These are phyloP conservation scores for Euzetes globulus DNA, from an alignment of 2,888 invertebrate species.

Conservation along the genomic window DNA sequence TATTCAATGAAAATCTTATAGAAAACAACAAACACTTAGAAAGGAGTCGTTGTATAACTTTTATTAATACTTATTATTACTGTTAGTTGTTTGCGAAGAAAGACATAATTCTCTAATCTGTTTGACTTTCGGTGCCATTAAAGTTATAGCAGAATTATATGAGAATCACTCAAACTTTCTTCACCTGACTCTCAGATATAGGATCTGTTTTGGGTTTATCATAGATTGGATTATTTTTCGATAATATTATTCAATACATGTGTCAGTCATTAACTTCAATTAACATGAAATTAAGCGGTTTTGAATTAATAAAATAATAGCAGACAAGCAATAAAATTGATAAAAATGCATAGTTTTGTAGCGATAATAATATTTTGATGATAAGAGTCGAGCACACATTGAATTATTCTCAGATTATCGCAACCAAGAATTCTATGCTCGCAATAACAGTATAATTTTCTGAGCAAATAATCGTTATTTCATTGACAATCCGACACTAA, in stretches of 20 bases:
- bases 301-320: not conserved
- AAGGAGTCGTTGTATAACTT: no score
- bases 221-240: no score
- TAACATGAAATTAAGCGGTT: not conserved
- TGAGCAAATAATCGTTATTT: no score
- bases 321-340: not conserved
- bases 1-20: not conserved
- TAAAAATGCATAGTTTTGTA: not conserved
- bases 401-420: no score
- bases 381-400: no score
- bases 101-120: conserved; percentile 2
- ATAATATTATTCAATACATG: not conserved
- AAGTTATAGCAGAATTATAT: not conserved
- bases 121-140: not conserved
- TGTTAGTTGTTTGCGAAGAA: not conserved
- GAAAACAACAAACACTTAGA: not conserved
- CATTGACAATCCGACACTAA: no score
- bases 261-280: not conserved
- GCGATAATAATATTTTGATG: no score
- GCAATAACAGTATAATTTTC: no score
- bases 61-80: not conserved
- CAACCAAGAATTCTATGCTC: no score
- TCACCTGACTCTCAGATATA: no score
- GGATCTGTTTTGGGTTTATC: no score
- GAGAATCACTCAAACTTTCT: no score